phyloP scores from a whole-genome alignment of 2,797 vertebrate genomes.

The Choloepus didactylus region DNA sequence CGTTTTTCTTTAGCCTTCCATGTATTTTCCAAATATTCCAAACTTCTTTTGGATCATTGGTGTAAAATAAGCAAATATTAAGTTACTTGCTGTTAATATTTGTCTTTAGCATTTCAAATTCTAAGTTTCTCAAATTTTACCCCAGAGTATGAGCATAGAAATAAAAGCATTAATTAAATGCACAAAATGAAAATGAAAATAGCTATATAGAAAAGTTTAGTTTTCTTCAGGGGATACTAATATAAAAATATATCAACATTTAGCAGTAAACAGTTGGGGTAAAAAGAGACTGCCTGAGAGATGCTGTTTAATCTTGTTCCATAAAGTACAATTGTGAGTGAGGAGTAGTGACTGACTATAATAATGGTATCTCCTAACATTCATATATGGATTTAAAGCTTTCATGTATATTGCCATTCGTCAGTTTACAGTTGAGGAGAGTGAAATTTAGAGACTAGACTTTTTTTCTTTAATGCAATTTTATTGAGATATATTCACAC shows the following conservation, averaged over 20 bases:
- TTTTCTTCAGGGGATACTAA: background rate
- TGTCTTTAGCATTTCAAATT: slow-evolving; percentile 52
- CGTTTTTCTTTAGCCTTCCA: background rate
- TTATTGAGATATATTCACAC: too few relatives aligned
- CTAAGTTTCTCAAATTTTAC: slow-evolving; percentile 59
- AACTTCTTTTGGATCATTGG: background rate
- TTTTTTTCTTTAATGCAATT: too few relatives aligned
- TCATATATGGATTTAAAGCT: background rate
- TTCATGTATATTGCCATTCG: background rate
- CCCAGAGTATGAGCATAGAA: slow-evolving; percentile 33
- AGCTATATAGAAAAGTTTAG: background rate
- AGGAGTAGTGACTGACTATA: background rate
- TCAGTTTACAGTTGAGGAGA: background rate
- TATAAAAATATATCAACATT: background rate
- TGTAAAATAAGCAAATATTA: background rate
- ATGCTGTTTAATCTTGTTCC: background rate
- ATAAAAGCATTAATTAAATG: slow-evolving; percentile 70
- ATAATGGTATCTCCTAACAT: background rate
- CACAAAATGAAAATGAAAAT: slow-evolving; percentile 55
- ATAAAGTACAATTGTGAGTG: background rate
- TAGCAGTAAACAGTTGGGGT: background rate
- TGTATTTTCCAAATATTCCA: background rate
- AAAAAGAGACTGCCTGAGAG: background rate
- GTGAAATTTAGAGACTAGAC: background rate
- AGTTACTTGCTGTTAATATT: slow-evolving; percentile 14